Base-by-base conservation (phyloP, 2,797 vertebrate species). In the Microctenopoma lineatum region DNA sequence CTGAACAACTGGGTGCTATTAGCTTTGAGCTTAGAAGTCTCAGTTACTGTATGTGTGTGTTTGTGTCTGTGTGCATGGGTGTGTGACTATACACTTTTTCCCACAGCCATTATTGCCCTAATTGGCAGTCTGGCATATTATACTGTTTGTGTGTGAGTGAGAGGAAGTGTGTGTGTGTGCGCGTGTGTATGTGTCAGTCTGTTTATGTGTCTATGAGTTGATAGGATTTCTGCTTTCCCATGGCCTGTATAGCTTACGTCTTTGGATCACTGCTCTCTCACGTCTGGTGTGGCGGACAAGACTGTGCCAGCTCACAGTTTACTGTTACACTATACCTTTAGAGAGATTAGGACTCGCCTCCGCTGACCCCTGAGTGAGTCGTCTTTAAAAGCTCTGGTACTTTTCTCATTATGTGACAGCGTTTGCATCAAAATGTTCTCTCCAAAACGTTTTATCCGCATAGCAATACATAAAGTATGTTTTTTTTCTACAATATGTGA, bases 1-100 rank as follows among this genome's bases (percentile, higher is more conserved):
- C 87, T 88, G 84, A 89, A 84, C 85, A 87, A 89, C 84, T 83
- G 77, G 85, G 85, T 91, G 87, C 87, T 89, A 86, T 89, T 90
- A 89, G 80, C 75, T 60, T 73, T 81, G 68, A 81, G 82, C 83
- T 87, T 81, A 84, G 74, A 84, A 70, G 79, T 86, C 84, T 89
- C 75, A 80, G 70, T 85, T 84, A 77, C 85, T 85, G 79, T 89
- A 4, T 59, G 46, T 64, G 70, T 80, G 48, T 66, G 55, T 48
- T 39, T 59, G 59, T 45, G 50, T 25, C 58, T 64, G 70, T 80
- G 48, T 67, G 55, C 47, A 39, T 59, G 36, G 11, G 36, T 44
- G 60, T 15, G 64, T 44, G 50, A 55, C 62, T 57, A 59, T 54
- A 66, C 47, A 39, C 55, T 65, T 59, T 74, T 59, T 74, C 82